Percentiles rank a stretch among this genome's conserved stretches.
These are phyloP conservation scores for Callosobruchus maculatus DNA, from an alignment of 2,888 invertebrate species.

Conservation along the genomic window DNA sequence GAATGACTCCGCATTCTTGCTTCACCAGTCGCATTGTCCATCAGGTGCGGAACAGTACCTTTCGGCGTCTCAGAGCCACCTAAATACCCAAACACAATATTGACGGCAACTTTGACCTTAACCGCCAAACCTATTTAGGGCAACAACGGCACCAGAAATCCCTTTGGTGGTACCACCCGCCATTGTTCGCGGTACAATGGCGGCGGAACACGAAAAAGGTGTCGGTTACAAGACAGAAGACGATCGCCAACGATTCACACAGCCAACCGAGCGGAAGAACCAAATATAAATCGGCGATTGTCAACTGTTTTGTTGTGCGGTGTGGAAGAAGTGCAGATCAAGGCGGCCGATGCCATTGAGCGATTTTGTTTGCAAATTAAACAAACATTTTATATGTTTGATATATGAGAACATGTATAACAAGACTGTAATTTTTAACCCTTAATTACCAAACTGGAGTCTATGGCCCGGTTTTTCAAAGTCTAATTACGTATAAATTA, in stretches of 20 bases:
- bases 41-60: neutral
- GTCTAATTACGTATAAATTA: no score
- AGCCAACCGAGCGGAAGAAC: neutral
- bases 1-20: neutral
- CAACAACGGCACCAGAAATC: neutral
- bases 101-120: neutral
- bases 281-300: neutral
- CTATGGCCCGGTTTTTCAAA: no score
- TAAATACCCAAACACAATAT: neutral
- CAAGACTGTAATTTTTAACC: no score
- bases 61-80: neutral
- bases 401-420: no score
- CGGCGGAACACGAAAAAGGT: neutral
- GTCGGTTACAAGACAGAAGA: neutral
- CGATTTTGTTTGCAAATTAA: no score
- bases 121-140: neutral
- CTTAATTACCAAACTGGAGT: no score
- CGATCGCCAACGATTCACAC: neutral
- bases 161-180: neutral
- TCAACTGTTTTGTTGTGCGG: neutral
- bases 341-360: no score
- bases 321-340: no score
- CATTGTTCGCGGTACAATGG: neutral
- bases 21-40: neutral
- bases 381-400: no score